Conservation (phyloP, 35 echinoderm and acorn worm species). For the Chiridota heheva region DNA sequence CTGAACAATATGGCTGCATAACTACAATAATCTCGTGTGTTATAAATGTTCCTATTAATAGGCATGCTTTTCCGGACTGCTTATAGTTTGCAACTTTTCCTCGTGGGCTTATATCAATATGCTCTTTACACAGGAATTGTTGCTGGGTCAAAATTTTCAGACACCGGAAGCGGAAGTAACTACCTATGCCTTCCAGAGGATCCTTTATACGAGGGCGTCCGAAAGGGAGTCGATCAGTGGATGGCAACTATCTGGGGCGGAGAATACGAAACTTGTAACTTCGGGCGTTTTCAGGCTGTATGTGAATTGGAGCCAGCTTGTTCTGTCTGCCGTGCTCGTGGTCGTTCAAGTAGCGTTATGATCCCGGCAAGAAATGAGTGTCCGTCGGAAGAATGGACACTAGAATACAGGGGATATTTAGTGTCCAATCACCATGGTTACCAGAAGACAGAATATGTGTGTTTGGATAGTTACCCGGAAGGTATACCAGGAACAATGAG, state of each 20-base stretch:
- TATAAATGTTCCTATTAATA: too few species aligned
- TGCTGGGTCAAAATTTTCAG: slow-evolving; percentile 27
- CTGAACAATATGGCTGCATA: too few species aligned
- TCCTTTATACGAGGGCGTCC: slow-evolving; percentile 38
- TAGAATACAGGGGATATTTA: slow-evolving; percentile 63
- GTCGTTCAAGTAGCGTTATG: slow-evolving; percentile 23
- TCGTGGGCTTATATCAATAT: too few species aligned
- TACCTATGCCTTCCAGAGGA: slow-evolving; percentile 36
- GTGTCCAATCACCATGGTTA: slow-evolving; percentile 18
- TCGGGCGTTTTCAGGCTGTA: not conserved
- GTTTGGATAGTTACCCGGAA: slow-evolving; percentile 44
- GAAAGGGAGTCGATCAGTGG: not conserved
- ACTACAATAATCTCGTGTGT: too few species aligned
- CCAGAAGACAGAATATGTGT: slow-evolving; percentile 33
- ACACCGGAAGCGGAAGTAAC: slow-evolving; percentile 38
- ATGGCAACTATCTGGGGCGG: slow-evolving; percentile 24
- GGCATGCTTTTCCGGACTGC: too few species aligned
- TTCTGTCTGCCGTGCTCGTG: slow-evolving; percentile 49
- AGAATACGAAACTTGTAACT: slow-evolving; percentile 32
- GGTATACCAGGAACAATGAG: not conserved
- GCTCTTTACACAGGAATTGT: slow-evolving; percentile 42
- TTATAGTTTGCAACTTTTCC: too few species aligned
- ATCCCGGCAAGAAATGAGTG: slow-evolving; percentile 49
- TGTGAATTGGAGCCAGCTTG: slow-evolving; percentile 21
- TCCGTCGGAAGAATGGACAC: slow-evolving; percentile 48